Evolutionary conservation across 1,140 invertebrate species (phyloP).

Genomic region (Apis dorsata): DNA sequence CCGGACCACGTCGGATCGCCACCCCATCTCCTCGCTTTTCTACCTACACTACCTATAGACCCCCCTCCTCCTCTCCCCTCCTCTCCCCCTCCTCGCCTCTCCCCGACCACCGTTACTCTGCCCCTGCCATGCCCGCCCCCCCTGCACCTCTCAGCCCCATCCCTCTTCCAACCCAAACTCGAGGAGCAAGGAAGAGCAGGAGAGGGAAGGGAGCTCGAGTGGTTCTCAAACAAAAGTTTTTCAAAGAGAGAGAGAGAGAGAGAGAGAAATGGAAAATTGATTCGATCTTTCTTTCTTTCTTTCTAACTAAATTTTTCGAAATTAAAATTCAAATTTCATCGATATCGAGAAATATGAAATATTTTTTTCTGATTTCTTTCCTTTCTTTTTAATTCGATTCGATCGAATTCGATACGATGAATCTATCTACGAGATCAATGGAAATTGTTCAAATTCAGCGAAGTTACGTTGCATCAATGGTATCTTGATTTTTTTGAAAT

Average conservation of each 20-base stretch:
- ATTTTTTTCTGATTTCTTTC: too few species aligned
- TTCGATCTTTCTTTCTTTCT: background rate
- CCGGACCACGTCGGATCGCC: conserved; percentile 40
- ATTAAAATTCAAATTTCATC: too few species aligned
- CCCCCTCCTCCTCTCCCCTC: background rate
- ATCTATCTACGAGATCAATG: background rate
- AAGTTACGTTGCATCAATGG: too few species aligned
- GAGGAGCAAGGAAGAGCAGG: conserved; percentile 45
- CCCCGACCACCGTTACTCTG: background rate
- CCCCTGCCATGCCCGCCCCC: background rate
- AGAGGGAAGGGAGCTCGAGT: conserved; percentile 55
- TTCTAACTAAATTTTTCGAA: too few species aligned
- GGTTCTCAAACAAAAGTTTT: conserved; percentile 61
- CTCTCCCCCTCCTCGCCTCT: background rate
- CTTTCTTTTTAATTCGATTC: too few species aligned
- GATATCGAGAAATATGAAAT: too few species aligned
- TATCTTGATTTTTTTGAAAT: conserved; percentile 39
- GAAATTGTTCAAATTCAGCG: background rate
- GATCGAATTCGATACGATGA: too few species aligned
- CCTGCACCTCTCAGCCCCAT: background rate
- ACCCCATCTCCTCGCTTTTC: conserved; percentile 23
- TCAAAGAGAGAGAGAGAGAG: background rate
- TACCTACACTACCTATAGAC: conserved; percentile 54
- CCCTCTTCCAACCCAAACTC: conserved; percentile 41
- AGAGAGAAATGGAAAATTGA: background rate